phyloP scores from a whole-genome alignment of 2,888 invertebrate species.

The Aricia artaxerxes region DNA sequence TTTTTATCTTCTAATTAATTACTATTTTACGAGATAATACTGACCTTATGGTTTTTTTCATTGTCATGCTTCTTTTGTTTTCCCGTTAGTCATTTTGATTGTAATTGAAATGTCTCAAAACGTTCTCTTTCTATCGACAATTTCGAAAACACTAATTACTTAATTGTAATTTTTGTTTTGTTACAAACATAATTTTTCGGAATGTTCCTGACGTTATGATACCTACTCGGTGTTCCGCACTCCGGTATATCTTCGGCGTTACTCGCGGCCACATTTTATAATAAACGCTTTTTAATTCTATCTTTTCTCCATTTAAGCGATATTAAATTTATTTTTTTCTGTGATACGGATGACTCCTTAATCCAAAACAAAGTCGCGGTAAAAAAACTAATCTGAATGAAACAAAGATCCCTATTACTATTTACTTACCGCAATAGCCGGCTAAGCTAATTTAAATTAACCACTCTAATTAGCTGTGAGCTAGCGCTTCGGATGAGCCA shows the following conservation, averaged over 20 bases:
- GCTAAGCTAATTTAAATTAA: slow-evolving; percentile 5
- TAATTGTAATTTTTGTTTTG: too few species aligned
- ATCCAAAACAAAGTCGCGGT: neutral
- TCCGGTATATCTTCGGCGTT: too few species aligned
- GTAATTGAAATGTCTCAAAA: neutral
- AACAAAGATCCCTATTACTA: neutral
- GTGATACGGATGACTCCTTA: neutral
- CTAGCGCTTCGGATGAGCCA: neutral
- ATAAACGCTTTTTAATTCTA: too few species aligned
- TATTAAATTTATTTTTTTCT: too few species aligned
- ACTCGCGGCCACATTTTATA: too few species aligned
- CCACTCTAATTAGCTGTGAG: neutral
- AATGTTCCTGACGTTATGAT: too few species aligned
- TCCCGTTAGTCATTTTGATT: neutral
- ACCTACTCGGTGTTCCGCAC: too few species aligned
- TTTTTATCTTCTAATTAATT: slow-evolving; percentile 27
- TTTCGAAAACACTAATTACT: too few species aligned
- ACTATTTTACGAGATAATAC: slow-evolving; percentile 17
- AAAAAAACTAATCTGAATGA: neutral
- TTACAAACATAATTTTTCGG: too few species aligned
- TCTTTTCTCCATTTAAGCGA: too few species aligned
- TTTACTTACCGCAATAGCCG: neutral
- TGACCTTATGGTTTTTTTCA: slow-evolving; percentile 1
- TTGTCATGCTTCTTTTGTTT: neutral
- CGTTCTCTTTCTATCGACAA: neutral